These are phyloP conservation scores for Panagrolaimus sp. DNA, from an alignment of 1,140 invertebrate species.

Conservation along the genomic window DNA sequence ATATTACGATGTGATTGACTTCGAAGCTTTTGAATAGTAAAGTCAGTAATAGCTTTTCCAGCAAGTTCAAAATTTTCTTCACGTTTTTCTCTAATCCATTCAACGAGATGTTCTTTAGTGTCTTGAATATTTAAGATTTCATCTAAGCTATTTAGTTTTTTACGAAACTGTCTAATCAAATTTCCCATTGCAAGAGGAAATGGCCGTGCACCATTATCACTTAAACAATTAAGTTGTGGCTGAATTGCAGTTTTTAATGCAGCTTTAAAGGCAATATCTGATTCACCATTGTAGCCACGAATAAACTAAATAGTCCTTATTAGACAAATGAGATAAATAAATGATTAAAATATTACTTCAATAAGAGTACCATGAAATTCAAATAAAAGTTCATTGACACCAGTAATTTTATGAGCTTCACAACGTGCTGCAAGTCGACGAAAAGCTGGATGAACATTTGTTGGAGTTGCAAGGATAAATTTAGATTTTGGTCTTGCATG, in stretches of 20 bases:
- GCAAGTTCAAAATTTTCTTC: constrained; percentile 19
- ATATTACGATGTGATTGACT: constrained; percentile 5
- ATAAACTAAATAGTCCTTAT: constrained; percentile 8
- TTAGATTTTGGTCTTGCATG: not conserved
- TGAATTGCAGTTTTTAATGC: not conserved
- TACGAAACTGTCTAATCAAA: constrained; percentile 17
- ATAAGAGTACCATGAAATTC: constrained; percentile 12
- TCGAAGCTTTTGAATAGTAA: constrained; percentile 15
- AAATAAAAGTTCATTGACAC: constrained; percentile 15
- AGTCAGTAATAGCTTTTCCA: constrained; percentile 16
- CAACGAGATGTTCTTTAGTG: not conserved
- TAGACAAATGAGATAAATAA: not conserved
- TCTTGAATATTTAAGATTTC: not conserved
- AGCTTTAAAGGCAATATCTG: not conserved
- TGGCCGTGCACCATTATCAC: constrained; percentile 12
- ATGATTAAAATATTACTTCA: constrained; percentile 7
- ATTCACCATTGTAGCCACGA: not conserved
- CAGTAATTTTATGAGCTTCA: constrained; percentile 10
- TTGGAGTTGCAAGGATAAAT: constrained; percentile 2
- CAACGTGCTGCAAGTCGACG: constrained; percentile 13
- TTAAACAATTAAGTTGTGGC: constrained; percentile 18
- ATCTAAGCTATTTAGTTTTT: constrained; percentile 11
- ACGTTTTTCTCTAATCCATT: constrained; percentile 11
- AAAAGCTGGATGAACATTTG: constrained; percentile 17
- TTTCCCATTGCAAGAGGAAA: constrained; percentile 21